Evolutionary conservation across 2,797 vertebrate genomes (phyloP).

Genomic region (Stomatorhinus walkeri): DNA sequence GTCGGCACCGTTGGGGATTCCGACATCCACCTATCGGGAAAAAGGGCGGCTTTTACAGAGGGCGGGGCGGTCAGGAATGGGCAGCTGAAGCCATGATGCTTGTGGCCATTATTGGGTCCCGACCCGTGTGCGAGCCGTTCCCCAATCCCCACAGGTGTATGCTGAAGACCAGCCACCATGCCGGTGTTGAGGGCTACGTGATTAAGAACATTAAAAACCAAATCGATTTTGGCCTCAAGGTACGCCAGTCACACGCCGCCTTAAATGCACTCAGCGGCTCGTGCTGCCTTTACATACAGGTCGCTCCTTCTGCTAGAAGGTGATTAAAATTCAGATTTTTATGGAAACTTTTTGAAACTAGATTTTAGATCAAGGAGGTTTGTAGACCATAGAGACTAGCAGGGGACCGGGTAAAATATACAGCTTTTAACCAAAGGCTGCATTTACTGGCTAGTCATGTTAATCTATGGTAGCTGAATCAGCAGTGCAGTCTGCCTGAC

Average conservation of each 20-base stretch:
- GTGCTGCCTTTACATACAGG: too few relatives aligned
- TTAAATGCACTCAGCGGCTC: neutral
- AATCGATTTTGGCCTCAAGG: conserved; percentile 71
- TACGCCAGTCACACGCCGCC: conserved; percentile 45
- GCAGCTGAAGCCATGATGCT: neutral
- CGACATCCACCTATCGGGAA: neutral
- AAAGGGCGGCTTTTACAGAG: neutral
- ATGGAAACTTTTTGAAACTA: neutral
- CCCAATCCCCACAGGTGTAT: conserved; percentile 69
- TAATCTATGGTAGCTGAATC: neutral
- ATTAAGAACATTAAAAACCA: conserved; percentile 88
- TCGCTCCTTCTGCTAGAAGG: neutral
- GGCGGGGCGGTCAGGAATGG: neutral
- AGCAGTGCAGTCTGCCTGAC: neutral
- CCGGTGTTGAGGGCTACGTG: conserved; percentile 78
- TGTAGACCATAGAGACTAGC: neutral
- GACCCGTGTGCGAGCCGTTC: neutral
- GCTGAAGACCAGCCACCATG: conserved; percentile 80
- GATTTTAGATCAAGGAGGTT: neutral
- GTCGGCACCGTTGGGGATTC: conserved; percentile 48
- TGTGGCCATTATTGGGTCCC: neutral
- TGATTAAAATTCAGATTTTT: neutral
- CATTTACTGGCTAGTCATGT: neutral
- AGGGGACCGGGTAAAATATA: neutral
- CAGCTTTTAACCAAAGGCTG: neutral